phyloP scores from a whole-genome alignment of 2,113 vertebrate species.

The Ceyx melanurus region DNA sequence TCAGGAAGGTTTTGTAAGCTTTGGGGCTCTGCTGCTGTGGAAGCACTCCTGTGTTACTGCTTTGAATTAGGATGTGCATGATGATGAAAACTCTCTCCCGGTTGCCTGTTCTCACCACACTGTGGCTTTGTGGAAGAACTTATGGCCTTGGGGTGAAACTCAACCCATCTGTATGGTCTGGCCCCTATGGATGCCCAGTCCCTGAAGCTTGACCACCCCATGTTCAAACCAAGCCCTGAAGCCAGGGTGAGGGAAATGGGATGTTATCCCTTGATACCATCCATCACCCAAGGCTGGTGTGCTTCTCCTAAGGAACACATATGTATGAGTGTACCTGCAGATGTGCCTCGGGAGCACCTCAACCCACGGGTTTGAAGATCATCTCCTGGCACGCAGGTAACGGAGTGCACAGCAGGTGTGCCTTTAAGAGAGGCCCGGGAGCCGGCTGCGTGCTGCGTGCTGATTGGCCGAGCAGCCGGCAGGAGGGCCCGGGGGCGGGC shows the following conservation, averaged over 20 bases:
- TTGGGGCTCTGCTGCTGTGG: not conserved
- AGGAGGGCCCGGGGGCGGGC: not conserved
- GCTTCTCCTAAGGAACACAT: not conserved
- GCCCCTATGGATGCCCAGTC: not conserved
- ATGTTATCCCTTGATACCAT: fast-evolving
- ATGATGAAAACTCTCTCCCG: not conserved
- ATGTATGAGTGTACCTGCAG: fast-evolving
- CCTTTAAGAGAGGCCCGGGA: conserved; percentile 1
- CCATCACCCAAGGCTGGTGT: fast-evolving
- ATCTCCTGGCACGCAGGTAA: fast-evolving
- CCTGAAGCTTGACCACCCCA: no score
- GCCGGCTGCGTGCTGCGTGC: not conserved
- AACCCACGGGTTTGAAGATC: not conserved
- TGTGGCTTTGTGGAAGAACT: not conserved
- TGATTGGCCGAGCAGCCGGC: conserved; percentile 18
- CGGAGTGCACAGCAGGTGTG: fast-evolving
- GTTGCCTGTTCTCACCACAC: not conserved
- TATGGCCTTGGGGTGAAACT: not conserved
- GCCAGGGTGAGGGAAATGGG: not conserved
- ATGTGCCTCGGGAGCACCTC: not conserved
- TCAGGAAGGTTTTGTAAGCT: not conserved
- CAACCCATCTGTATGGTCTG: not conserved
- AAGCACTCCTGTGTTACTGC: fast-evolving
- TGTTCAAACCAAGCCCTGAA: not conserved
- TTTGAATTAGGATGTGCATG: not conserved